These are phyloP conservation scores for Ischnura elegans DNA, from an alignment of 2,888 invertebrate genomes.

Conservation along the genomic window DNA sequence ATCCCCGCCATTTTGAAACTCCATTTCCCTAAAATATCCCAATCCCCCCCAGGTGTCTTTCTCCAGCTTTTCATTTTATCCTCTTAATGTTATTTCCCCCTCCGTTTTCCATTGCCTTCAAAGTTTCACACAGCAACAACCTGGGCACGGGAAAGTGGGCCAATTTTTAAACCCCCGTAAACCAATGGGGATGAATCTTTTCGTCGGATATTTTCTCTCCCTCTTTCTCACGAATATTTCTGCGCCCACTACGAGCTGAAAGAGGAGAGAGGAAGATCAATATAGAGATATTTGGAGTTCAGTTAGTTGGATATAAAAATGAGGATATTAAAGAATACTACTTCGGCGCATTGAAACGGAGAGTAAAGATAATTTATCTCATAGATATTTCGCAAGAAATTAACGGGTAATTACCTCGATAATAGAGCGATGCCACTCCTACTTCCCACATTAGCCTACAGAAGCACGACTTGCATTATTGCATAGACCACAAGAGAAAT, in stretches of 20 bases:
- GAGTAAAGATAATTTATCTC: too few species aligned
- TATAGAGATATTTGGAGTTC: too few species aligned
- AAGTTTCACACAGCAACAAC: background rate
- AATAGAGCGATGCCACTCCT: too few species aligned
- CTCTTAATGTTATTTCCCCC: background rate
- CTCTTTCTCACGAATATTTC: background rate
- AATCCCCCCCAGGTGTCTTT: background rate
- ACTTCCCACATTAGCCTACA: too few species aligned
- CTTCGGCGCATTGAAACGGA: too few species aligned
- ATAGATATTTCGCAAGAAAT: too few species aligned
- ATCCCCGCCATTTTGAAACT: background rate
- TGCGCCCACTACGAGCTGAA: background rate
- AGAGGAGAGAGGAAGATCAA: background rate
- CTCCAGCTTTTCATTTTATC: background rate
- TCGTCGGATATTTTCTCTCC: background rate
- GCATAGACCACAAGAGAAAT: too few species aligned
- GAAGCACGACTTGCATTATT: too few species aligned
- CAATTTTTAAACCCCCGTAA: background rate
- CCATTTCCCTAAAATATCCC: background rate
- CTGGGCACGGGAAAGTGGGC: background rate
- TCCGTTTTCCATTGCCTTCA: background rate
- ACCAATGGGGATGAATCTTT: background rate
- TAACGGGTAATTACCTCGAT: too few species aligned
- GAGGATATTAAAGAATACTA: too few species aligned
- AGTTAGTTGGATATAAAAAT: too few species aligned